Conservation (phyloP, 2,113 vertebrate species). For the Hiodon tergisus region DNA sequence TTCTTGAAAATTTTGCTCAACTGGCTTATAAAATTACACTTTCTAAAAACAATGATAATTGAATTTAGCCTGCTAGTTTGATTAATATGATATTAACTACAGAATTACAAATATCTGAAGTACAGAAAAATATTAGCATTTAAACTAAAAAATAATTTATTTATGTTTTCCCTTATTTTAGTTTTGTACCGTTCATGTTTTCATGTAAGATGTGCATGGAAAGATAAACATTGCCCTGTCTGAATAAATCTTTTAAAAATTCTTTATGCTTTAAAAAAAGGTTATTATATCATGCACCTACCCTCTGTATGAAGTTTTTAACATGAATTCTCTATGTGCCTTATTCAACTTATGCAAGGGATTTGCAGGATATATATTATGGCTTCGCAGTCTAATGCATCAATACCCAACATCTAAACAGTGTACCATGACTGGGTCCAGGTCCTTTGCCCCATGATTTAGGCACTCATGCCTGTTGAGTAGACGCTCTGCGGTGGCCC, state of each 20-base stretch:
- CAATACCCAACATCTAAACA: not conserved
- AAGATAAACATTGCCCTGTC: no score
- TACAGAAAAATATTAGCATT: no score
- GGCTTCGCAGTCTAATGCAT: not conserved
- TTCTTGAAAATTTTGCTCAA: no score
- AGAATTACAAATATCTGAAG: no score
- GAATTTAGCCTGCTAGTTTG: not conserved
- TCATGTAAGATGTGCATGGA: no score
- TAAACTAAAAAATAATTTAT: no score
- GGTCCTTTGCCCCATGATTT: not conserved
- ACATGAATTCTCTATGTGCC: not conserved
- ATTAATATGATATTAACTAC: not conserved
- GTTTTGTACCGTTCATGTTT: no score
- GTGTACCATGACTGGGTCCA: not conserved
- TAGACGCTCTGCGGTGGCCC: not conserved
- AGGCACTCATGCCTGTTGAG: not conserved
- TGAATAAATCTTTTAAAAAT: no score
- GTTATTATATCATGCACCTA: no score
- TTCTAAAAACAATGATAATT: not conserved
- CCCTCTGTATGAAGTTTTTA: no score
- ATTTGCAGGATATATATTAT: not conserved
- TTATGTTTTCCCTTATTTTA: no score
- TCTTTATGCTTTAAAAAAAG: no score
- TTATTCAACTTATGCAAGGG: conserved; percentile 14
- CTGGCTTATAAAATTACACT: not conserved